Evolutionary conservation across 2,888 invertebrate genomes (phyloP).

Genomic region (Glomeris marginata): DNA sequence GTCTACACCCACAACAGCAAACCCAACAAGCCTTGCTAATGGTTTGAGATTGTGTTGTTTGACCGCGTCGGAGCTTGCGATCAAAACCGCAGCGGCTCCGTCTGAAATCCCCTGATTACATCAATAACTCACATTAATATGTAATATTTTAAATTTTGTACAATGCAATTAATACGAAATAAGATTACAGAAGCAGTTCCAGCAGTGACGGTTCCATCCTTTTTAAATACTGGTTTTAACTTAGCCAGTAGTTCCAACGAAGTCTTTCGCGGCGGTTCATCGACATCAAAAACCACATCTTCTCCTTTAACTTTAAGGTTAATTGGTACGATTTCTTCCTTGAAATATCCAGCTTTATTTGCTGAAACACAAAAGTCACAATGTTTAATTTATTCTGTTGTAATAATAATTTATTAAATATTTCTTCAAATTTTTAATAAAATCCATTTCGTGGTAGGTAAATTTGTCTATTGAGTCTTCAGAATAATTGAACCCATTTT

Average conservation of each 20-base stretch:
- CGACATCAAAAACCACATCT: constrained; percentile 55
- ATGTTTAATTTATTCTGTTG: too few species aligned
- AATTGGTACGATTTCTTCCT: constrained; percentile 75
- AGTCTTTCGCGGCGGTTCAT: constrained; percentile 89
- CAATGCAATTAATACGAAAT: too few species aligned
- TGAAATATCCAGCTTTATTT: constrained; percentile 73
- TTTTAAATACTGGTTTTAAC: constrained; percentile 77
- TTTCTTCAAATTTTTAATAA: too few species aligned
- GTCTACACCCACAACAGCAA: constrained; percentile 73
- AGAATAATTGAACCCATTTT: too few species aligned
- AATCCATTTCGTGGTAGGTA: too few species aligned
- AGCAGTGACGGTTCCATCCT: constrained; percentile 84
- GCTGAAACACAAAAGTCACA: constrained; percentile 42
- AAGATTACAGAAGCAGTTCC: constrained; percentile 73
- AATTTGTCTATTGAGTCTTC: too few species aligned
- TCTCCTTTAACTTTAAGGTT: constrained; percentile 62
- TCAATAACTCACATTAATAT: too few species aligned
- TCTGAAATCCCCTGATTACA: constrained; percentile 72
- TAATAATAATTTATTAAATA: too few species aligned
- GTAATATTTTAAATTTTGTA: too few species aligned
- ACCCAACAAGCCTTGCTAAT: constrained; percentile 77
- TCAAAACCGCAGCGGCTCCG: constrained; percentile 82
- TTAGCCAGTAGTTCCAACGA: constrained; percentile 75
- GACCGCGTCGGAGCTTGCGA: constrained; percentile 81
- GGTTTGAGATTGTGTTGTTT: constrained; percentile 67